Conservation (phyloP, 2,113 vertebrate species). For the Colius striatus region DNA sequence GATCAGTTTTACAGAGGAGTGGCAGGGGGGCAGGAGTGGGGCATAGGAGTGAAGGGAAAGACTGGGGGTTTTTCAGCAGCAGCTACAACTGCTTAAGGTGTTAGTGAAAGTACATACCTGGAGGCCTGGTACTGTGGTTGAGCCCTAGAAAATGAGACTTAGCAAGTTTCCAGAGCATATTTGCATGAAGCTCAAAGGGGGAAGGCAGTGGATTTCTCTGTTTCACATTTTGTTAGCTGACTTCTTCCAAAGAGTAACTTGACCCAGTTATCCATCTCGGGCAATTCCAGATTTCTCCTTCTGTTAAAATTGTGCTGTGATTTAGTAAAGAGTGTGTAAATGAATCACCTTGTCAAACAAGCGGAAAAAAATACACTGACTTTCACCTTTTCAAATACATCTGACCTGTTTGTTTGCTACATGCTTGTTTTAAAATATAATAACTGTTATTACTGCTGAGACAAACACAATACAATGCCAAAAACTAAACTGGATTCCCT, state of each 20-base stretch:
- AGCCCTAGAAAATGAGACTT: slow-evolving; percentile 37
- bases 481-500: slow-evolving; percentile 8
- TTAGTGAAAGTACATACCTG: slow-evolving; percentile 21
- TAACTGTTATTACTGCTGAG: slow-evolving; percentile 32
- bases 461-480: slow-evolving; percentile 25
- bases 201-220: slow-evolving; percentile 9
- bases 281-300: slow-evolving; percentile 15
- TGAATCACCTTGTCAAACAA: slow-evolving; percentile 30
- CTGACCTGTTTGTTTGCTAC: slow-evolving; percentile 19
- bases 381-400: slow-evolving; percentile 15
- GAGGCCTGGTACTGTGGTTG: slow-evolving; percentile 27
- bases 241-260: slow-evolving; percentile 22
- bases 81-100: background rate
- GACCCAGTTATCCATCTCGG: slow-evolving; percentile 14
- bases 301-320: background rate
- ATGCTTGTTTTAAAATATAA: slow-evolving; percentile 19
- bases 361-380: background rate
- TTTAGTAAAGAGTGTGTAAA: slow-evolving; percentile 16
- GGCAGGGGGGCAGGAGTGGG: background rate
- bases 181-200: background rate
- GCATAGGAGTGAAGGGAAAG: background rate
- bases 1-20: background rate
- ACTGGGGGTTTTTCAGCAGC: background rate
- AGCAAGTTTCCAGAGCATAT: background rate
- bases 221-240: background rate